These are phyloP conservation scores for Patella depressa DNA, from an alignment of 2,888 invertebrate species.

Conservation along the genomic window DNA sequence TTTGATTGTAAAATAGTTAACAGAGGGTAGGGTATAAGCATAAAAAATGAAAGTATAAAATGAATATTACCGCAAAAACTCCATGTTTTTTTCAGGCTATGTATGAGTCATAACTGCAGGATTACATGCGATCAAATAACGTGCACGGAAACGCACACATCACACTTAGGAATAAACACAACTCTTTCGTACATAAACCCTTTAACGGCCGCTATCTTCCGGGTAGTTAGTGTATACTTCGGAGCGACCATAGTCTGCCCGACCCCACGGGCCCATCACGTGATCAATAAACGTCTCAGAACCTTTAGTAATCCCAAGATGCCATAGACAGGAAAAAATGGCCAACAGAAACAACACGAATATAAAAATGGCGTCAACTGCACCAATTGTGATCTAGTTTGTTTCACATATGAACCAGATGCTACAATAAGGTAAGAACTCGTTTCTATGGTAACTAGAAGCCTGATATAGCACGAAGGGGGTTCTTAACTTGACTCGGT, in stretches of 20 bases:
- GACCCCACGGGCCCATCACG: slow-evolving; percentile 28
- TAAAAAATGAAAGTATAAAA: not conserved
- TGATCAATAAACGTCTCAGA: not conserved
- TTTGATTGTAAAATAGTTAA: not conserved
- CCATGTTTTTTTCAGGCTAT: not conserved
- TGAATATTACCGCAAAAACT: slow-evolving; percentile 3
- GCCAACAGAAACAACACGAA: no score
- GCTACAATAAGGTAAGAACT: slow-evolving; percentile 7
- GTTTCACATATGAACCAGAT: slow-evolving; percentile 1
- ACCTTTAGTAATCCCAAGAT: no score
- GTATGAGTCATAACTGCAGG: not conserved
- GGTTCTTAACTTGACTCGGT: not conserved
- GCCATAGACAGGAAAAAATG: no score
- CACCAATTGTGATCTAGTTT: slow-evolving; percentile 3
- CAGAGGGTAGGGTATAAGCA: not conserved
- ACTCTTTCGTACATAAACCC: no score
- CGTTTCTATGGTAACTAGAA: slow-evolving; percentile 1
- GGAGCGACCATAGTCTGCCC: slow-evolving; percentile 27
- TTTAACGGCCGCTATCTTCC: no score
- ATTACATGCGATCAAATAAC: slow-evolving; percentile 5
- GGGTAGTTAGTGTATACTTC: slow-evolving; percentile 12
- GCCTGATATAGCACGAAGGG: slow-evolving; percentile 8
- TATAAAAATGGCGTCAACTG: slow-evolving; percentile 8
- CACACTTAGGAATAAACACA: no score
- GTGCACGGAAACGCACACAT: not conserved